Base-by-base conservation (phyloP, 2,888 invertebrate genomes). In the Graphium colonna region DNA sequence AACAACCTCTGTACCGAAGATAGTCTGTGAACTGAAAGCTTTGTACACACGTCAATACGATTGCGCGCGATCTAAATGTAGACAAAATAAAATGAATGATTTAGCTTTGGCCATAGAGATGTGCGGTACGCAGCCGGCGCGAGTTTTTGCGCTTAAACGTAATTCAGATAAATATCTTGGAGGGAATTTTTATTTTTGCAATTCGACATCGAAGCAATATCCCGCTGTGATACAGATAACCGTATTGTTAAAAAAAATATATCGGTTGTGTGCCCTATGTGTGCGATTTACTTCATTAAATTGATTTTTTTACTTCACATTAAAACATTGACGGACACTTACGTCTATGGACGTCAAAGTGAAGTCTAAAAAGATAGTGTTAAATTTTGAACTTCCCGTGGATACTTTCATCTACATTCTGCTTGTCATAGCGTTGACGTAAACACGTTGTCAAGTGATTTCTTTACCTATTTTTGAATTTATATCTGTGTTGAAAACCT, bases 1-100 rank as follows among this genome's bases (percentile, higher is more conserved):
- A 21, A 21, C 5, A 36, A 18, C 28, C 28, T 44, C 54, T 54
- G 13, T 36, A 17, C 15, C 1, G 9, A 33, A 16, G 1, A n/a
- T 54, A n/a, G 10, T 50, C 54, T 55, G 46, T 50, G 26, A n/a
- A 31, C n/a, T 28, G 26, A 36, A 50, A 12, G 31, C 18, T 26
- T 53, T 31, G 50, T 50, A 51, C 50, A 55, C 54, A 50, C 41
- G 50, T 46, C 54, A 55, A 50, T 55, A 46, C 12, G 46, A 51
- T 53, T 44, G 41, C 50, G 12, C 45, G 42, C 40, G 41, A 26
- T 42, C 39, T 31, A 45, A 55, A 50, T 55, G 45, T 45, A 42
- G 40, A 46, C 26, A 46, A 50, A 50, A 46, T 55, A 46, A 46
- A 50, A 55, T 50, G 41, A 46, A 55, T 55, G 45, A 50, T 42